Conservation (phyloP, 2,797 vertebrate genomes). For the Periparus ater region DNA sequence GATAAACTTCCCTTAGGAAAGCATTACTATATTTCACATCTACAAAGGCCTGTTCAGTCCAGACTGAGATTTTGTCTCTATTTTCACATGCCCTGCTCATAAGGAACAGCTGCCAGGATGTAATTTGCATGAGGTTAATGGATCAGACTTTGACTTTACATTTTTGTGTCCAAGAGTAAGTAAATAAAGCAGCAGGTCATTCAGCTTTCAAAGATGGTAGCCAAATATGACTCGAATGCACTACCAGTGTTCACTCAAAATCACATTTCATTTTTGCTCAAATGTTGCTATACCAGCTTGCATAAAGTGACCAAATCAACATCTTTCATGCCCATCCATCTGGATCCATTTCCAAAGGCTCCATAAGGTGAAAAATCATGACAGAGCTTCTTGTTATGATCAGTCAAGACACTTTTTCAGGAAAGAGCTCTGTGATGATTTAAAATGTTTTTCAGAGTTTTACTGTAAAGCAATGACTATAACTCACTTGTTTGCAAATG, state of each 20-base stretch:
- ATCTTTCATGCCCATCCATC: not conserved
- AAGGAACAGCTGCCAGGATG: not conserved
- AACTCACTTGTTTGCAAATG: constrained; percentile 70
- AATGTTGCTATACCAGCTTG: not conserved
- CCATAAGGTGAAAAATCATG: not conserved
- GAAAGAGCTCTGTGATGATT: constrained; percentile 14
- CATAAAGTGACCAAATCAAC: not conserved
- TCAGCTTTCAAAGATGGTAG: not conserved
- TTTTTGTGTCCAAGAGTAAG: not conserved
- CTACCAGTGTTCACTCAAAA: not conserved
- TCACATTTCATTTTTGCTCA: not conserved
- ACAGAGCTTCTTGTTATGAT: not conserved
- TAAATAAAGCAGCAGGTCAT: not conserved
- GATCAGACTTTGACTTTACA: not conserved
- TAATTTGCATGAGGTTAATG: not conserved
- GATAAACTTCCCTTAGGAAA: not conserved
- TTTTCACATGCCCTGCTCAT: not conserved
- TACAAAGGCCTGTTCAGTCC: not conserved
- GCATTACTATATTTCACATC: not conserved
- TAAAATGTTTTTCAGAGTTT: constrained; percentile 49
- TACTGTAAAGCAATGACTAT: constrained; percentile 39
- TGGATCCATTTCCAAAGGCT: not conserved
- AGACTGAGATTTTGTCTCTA: not conserved
- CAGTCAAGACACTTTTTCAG: not conserved
- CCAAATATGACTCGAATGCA: not conserved